A percentile compares a stretch with the other conserved stretches of the same genome.
phyloP scores from a whole-genome alignment of 1,140 invertebrate genomes.

The Lutraria rhynchaena region DNA sequence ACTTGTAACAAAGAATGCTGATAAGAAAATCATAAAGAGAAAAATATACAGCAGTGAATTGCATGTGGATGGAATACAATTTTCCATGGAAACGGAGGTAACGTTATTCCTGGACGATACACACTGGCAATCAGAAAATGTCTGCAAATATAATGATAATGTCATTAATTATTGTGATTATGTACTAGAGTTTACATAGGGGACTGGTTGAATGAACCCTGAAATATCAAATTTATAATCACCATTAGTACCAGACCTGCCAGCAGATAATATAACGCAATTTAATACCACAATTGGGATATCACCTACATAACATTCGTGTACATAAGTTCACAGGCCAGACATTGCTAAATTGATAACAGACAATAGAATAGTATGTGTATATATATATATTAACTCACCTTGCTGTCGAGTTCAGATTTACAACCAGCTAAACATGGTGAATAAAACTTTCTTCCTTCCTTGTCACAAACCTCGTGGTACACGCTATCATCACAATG shows the following conservation, averaged over 20 bases:
- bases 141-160: constrained; percentile 6
- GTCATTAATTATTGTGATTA: too few species aligned
- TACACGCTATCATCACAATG: constrained; percentile 55
- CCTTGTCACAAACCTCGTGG: constrained; percentile 63
- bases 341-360: too few species aligned
- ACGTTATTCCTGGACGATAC: constrained; percentile 40
- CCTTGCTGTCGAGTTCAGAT: constrained; percentile 3
- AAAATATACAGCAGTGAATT: constrained; percentile 57
- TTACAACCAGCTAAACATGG: constrained; percentile 70
- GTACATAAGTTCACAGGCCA: too few species aligned
- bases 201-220: too few species aligned
- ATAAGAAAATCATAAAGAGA: constrained; percentile 47
- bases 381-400: not conserved
- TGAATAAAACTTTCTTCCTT: constrained; percentile 65
- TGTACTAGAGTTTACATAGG: too few species aligned
- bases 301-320: too few species aligned
- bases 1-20: constrained; percentile 49
- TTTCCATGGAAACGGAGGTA: constrained; percentile 42
- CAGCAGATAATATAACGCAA: too few species aligned
- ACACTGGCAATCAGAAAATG: constrained; percentile 43
- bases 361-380: too few species aligned
- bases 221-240: too few species aligned
- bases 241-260: too few species aligned
- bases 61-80: constrained; percentile 50
- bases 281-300: too few species aligned